These are phyloP conservation scores for Darevskia nairensis DNA, from an alignment of 2,797 vertebrate species.

Conservation along the genomic window DNA sequence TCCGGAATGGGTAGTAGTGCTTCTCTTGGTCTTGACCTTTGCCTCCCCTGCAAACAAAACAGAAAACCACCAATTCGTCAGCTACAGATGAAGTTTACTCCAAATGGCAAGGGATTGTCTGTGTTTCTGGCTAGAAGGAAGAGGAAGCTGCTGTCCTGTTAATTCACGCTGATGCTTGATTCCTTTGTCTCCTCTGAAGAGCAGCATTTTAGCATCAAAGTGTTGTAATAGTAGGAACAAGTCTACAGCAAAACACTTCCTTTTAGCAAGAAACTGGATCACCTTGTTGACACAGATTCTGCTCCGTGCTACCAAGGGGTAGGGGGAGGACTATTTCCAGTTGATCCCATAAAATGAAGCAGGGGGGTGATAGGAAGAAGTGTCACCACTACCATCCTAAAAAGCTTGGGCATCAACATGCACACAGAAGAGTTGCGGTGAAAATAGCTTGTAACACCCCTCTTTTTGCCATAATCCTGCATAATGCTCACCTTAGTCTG, in stretches of 20 bases:
- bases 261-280: not conserved
- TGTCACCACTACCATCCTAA: not conserved
- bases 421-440: not conserved
- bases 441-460: not conserved
- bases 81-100: not conserved
- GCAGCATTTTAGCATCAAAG: not conserved
- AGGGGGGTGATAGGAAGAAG: not conserved
- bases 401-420: not conserved
- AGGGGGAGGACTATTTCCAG: not conserved
- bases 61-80: not conserved
- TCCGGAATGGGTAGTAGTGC: slow-evolving; percentile 84
- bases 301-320: not conserved
- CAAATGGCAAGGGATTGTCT: not conserved
- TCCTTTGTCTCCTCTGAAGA: not conserved
- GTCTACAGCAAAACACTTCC: not conserved
- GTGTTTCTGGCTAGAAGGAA: not conserved
- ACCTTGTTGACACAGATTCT: not conserved
- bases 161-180: not conserved
- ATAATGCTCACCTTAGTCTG: slow-evolving; percentile 86
- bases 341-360: not conserved
- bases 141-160: not conserved
- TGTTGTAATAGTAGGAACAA: not conserved
- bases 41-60: slow-evolving; percentile 76
- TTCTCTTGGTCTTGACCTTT: slow-evolving; percentile 76
- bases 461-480: not conserved